phyloP scores from a whole-genome alignment of 92 coral and sea anemone species.

The Scolanthus callimorphus region DNA sequence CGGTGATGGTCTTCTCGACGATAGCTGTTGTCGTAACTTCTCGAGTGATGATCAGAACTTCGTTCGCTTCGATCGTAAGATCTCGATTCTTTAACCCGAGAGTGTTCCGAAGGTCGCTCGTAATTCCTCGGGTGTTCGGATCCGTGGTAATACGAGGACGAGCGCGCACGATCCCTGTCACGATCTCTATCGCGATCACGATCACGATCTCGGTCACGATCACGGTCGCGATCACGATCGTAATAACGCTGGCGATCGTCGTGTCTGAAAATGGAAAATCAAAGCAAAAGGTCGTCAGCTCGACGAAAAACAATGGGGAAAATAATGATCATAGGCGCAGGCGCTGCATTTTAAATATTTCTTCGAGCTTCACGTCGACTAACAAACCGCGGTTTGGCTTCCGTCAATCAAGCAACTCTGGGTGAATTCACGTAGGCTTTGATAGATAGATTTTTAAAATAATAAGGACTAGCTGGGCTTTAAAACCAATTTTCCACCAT shows the following conservation, averaged over 20 bases:
- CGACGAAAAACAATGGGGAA: too few species aligned
- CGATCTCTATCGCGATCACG: constrained; percentile 44
- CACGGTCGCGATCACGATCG: constrained; percentile 25
- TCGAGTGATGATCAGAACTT: constrained; percentile 67
- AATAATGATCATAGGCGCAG: too few species aligned
- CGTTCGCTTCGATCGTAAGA: constrained; percentile 56
- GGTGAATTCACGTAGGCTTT: too few species aligned
- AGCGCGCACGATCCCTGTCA: constrained; percentile 58
- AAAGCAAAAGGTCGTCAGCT: neutral
- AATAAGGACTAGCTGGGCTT: too few species aligned
- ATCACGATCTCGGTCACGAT: constrained; percentile 60
- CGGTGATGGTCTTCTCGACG: constrained; percentile 76
- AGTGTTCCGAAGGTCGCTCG: constrained; percentile 74
- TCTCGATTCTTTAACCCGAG: constrained; percentile 68
- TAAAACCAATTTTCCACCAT: too few species aligned
- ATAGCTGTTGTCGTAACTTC: constrained; percentile 52
- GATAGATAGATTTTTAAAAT: too few species aligned
- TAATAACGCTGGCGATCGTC: constrained; percentile 39
- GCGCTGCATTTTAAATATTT: too few species aligned
- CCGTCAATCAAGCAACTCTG: too few species aligned
- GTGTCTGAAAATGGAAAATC: constrained; percentile 20
- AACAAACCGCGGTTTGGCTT: too few species aligned
- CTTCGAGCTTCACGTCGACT: too few species aligned
- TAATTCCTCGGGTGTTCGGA: constrained; percentile 67
- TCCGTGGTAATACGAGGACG: constrained; percentile 36